Percentiles rank a stretch among this genome's conserved stretches.
Evolutionary conservation across 2,113 vertebrate genomes (phyloP).

Genomic region (Loxodonta africana): DNA sequence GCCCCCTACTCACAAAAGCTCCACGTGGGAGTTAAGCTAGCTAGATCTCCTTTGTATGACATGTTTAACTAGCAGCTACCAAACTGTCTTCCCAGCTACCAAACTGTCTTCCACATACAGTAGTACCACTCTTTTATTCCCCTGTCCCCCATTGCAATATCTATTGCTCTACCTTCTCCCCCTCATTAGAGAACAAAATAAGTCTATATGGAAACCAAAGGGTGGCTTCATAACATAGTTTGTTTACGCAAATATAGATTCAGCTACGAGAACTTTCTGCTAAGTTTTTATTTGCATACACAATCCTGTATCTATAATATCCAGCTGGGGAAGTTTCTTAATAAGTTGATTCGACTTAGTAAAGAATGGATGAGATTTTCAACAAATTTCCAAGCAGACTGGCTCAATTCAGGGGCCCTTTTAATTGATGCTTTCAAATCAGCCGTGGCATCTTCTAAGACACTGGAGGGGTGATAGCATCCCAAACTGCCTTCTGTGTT

Average conservation of each 20-base stretch:
- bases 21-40: slow-evolving; percentile 52
- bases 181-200: slow-evolving; percentile 1
- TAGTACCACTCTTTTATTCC: accelerated
- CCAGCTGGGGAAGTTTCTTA: background rate
- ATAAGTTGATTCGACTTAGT: slow-evolving; percentile 23
- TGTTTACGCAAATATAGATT: background rate
- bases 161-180: background rate
- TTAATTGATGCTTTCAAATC: background rate
- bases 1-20: slow-evolving; percentile 64
- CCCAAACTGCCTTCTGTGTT: background rate
- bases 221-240: background rate
- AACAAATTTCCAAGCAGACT: background rate
- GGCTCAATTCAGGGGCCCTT: background rate
- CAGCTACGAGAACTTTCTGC: background rate
- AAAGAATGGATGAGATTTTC: slow-evolving; percentile 2
- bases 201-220: background rate
- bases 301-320: background rate
- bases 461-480: background rate
- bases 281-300: background rate
- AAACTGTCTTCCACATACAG: background rate
- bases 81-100: background rate
- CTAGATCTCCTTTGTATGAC: background rate
- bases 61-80: background rate
- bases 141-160: accelerated
- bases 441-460: background rate